Percentiles rank a stretch among this genome's conserved stretches.
Conservation (phyloP, 2,888 invertebrate species). For the Orgyia antiqua region DNA sequence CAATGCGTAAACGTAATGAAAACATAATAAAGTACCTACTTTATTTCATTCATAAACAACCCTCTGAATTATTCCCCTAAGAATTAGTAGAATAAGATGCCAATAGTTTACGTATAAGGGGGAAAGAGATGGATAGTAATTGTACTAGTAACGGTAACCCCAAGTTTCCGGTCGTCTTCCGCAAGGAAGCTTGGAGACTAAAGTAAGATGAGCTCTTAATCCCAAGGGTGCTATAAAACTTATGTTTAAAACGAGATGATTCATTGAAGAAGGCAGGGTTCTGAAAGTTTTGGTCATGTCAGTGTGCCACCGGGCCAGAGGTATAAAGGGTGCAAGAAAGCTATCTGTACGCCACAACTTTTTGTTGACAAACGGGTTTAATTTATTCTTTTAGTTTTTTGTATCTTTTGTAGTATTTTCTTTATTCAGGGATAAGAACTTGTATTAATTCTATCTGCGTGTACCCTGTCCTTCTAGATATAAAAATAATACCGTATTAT, state of each 20-base stretch:
- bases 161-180: slow-evolving; percentile 58
- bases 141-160: slow-evolving; percentile 53
- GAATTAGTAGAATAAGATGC: slow-evolving; percentile 46
- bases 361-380: slow-evolving; percentile 22
- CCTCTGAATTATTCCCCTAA: slow-evolving; percentile 38
- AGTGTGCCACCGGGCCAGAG: slow-evolving; percentile 59
- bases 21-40: slow-evolving; percentile 32
- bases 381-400: slow-evolving; percentile 10
- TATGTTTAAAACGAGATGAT: slow-evolving; percentile 19
- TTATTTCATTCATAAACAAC: slow-evolving; percentile 43
- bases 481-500: no score
- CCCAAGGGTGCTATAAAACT: slow-evolving; percentile 21
- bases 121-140: slow-evolving; percentile 34
- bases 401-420: neutral
- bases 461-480: no score
- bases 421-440: no score
- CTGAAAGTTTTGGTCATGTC: slow-evolving; percentile 29
- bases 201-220: slow-evolving; percentile 42
- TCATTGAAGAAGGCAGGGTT: slow-evolving; percentile 32
- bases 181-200: slow-evolving; percentile 36
- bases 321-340: slow-evolving; percentile 33
- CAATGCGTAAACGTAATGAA: slow-evolving; percentile 35
- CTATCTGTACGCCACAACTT: slow-evolving; percentile 12
- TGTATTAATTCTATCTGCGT: no score
- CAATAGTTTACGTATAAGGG: slow-evolving; percentile 13